Evolutionary conservation across 1,140 invertebrate species (phyloP).

Genomic region (Microvelia longipes): DNA sequence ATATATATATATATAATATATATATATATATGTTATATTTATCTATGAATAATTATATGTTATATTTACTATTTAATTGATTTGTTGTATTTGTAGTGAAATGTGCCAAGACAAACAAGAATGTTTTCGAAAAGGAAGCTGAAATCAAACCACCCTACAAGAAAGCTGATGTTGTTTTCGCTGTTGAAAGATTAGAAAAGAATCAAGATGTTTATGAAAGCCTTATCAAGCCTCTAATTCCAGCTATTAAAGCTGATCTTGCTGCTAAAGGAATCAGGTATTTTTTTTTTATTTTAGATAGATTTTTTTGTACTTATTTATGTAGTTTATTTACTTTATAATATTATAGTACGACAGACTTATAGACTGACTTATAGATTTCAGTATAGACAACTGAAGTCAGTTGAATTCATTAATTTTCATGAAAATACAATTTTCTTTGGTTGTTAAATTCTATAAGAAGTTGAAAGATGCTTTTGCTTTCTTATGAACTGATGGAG

Average conservation of each 20-base stretch:
- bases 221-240: neutral
- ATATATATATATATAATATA: neutral
- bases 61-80: neutral
- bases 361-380: no score
- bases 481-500: no score
- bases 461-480: no score
- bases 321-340: no score
- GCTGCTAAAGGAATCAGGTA: neutral
- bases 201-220: neutral
- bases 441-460: no score
- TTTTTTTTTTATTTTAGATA: neutral
- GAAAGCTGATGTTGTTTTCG: neutral
- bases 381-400: no score
- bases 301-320: no score
- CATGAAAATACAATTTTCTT: no score
- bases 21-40: neutral
- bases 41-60: neutral
- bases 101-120: neutral
- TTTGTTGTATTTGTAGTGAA: neutral
- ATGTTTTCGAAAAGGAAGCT: neutral
- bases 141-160: neutral
- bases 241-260: neutral
- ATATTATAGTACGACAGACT: no score
- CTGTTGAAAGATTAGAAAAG: neutral
- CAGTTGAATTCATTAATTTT: no score